phyloP scores from a whole-genome alignment of 2,797 vertebrate genomes.

The Coregonus ussuriensis region DNA sequence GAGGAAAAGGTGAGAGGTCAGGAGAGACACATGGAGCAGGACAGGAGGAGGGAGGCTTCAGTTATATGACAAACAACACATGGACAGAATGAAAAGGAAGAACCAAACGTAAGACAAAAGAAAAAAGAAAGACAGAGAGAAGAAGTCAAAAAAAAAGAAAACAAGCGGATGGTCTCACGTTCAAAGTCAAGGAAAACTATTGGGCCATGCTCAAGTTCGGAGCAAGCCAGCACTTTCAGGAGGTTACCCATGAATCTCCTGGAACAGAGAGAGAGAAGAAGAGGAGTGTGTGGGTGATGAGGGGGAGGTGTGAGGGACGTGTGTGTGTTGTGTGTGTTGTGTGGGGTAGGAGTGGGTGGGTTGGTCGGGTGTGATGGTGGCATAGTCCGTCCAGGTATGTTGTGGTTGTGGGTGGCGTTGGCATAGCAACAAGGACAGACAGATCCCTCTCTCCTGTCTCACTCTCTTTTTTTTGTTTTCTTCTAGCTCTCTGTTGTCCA shows the following conservation, averaged over 20 bases:
- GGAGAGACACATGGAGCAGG: too few species aligned
- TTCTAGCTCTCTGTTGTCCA: neutral
- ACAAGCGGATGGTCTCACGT: conserved; percentile 87
- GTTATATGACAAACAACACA: conserved; percentile 44
- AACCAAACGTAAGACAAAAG: conserved; percentile 62
- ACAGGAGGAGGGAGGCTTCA: too few species aligned
- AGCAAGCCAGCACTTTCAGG: conserved; percentile 96
- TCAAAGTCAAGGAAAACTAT: conserved; percentile 99
- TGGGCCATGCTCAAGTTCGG: conserved; percentile 95
- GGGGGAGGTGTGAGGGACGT: conserved; percentile 60
- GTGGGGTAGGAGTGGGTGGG: conserved; percentile 46
- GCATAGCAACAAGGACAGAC: conserved; percentile 63
- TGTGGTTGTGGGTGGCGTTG: conserved; percentile 54
- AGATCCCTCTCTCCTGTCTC: conserved; percentile 59
- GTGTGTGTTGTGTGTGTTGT: conserved; percentile 40
- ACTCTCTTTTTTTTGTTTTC: conserved; percentile 33
- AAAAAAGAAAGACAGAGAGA: conserved; percentile 73
- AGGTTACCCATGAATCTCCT: conserved; percentile 96
- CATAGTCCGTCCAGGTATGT: conserved; percentile 47
- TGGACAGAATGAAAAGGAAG: conserved; percentile 22
- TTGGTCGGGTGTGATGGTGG: conserved; percentile 53
- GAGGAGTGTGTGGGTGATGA: conserved; percentile 79
- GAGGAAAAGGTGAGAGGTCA: too few species aligned
- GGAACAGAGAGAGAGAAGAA: conserved; percentile 83
- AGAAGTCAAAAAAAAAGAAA: conserved; percentile 62